Conservation (phyloP, 2,113 vertebrate genomes). For the Rynchops niger region DNA sequence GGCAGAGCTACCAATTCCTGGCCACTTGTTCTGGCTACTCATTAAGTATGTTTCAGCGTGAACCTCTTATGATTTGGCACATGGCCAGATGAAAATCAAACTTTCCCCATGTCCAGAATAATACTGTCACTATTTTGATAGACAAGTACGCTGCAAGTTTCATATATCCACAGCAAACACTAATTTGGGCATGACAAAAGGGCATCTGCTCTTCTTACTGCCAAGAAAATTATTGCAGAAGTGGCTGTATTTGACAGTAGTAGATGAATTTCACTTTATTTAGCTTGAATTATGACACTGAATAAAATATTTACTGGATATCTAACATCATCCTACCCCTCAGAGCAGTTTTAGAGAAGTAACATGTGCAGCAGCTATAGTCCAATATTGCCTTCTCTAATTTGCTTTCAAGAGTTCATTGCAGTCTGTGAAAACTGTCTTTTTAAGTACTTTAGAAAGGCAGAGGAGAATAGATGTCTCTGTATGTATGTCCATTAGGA, state of each 20-base stretch:
- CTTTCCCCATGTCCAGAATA: neutral
- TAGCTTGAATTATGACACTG: neutral
- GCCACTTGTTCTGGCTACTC: constrained; percentile 9
- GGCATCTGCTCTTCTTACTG: constrained; percentile 6
- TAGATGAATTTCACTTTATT: constrained; percentile 13
- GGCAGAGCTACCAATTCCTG: constrained; percentile 34
- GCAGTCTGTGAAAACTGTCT: neutral
- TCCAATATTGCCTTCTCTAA: neutral
- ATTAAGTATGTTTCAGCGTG: constrained; percentile 24
- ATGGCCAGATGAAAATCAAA: neutral
- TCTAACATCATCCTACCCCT: neutral
- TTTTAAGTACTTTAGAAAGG: neutral
- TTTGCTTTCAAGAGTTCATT: neutral
- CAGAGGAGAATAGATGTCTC: neutral
- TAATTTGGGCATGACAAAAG: constrained; percentile 13
- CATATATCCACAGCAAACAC: neutral
- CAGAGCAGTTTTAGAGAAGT: neutral
- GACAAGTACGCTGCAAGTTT: neutral
- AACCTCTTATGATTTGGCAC: neutral
- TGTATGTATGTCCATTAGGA: neutral
- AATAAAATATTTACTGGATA: constrained; percentile 18
- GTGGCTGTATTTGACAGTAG: neutral
- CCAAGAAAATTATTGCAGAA: neutral
- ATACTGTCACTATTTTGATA: neutral
- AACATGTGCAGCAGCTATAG: neutral